These are phyloP conservation scores for Apodemia mormo DNA, from an alignment of 2,888 invertebrate genomes.

Conservation along the genomic window DNA sequence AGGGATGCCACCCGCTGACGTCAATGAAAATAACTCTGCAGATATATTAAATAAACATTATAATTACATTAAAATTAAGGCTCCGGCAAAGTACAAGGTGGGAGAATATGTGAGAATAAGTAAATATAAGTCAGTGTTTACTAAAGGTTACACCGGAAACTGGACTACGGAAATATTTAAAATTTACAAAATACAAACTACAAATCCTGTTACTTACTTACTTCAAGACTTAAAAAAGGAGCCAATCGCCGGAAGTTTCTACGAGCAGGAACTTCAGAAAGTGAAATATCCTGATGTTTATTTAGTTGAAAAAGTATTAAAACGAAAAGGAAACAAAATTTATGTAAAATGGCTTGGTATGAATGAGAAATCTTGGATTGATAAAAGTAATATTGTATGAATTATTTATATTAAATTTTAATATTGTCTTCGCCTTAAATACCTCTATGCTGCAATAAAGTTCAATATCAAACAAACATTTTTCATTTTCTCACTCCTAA, in stretches of 20 bases:
- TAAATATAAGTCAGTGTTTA: slow-evolving; percentile 20
- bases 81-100: slow-evolving; percentile 1
- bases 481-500: no score
- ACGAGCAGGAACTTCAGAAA: slow-evolving; percentile 34
- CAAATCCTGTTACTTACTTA: slow-evolving; percentile 32
- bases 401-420: no score
- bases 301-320: slow-evolving; percentile 29
- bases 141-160: slow-evolving; percentile 6
- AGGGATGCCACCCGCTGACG: no score
- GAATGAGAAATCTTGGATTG: neutral
- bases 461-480: no score
- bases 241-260: slow-evolving; percentile 32
- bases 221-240: slow-evolving; percentile 29
- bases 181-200: slow-evolving; percentile 30
- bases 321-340: slow-evolving; percentile 23
- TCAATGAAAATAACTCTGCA: no score
- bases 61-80: no score
- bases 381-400: slow-evolving; percentile 20
- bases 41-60: no score
- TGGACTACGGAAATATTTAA: slow-evolving; percentile 39
- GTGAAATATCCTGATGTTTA: slow-evolving; percentile 22
- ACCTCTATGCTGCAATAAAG: no score
- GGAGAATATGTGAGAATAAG: slow-evolving; percentile 20
- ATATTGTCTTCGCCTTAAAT: no score
- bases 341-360: slow-evolving; percentile 28